phyloP scores from a whole-genome alignment of 2,888 invertebrate species.

The Polyommatus icarus region DNA sequence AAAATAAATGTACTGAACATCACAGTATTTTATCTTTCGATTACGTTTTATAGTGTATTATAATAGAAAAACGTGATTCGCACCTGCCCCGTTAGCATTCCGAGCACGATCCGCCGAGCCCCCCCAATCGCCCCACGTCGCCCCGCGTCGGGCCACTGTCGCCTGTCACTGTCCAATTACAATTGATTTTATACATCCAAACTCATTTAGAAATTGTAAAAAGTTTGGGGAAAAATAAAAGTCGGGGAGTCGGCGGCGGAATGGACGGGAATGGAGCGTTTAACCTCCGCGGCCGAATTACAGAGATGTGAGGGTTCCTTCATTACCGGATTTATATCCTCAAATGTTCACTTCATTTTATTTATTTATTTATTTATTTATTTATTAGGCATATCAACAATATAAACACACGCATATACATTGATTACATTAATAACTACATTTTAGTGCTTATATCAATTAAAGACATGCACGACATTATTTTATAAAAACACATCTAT shows the following conservation, averaged over 20 bases:
- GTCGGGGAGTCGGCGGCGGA: not conserved
- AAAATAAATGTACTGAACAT: constrained; percentile 22
- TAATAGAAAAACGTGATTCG: constrained; percentile 33
- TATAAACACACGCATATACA: no score
- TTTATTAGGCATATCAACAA: no score
- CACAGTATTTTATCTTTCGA: constrained; percentile 28
- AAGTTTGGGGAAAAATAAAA: constrained; percentile 5
- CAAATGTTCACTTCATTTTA: not conserved
- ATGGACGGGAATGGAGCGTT: not conserved
- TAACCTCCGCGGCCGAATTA: not conserved
- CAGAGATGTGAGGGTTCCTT: not conserved
- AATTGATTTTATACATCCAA: constrained; percentile 23
- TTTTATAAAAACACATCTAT: no score
- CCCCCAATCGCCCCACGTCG: not conserved
- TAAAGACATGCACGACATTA: no score
- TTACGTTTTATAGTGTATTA: constrained; percentile 29
- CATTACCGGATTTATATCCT: not conserved
- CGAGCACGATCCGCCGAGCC: constrained; percentile 10
- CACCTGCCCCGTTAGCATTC: constrained; percentile 24
- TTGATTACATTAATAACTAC: no score
- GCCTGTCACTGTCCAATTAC: constrained; percentile 18
- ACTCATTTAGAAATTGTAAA: constrained; percentile 14
- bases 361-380: no score
- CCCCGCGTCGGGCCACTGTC: constrained; percentile 1
- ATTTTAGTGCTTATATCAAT: no score